Base-by-base conservation (phyloP, 2,113 vertebrate species). In the Alligator sinensis region DNA sequence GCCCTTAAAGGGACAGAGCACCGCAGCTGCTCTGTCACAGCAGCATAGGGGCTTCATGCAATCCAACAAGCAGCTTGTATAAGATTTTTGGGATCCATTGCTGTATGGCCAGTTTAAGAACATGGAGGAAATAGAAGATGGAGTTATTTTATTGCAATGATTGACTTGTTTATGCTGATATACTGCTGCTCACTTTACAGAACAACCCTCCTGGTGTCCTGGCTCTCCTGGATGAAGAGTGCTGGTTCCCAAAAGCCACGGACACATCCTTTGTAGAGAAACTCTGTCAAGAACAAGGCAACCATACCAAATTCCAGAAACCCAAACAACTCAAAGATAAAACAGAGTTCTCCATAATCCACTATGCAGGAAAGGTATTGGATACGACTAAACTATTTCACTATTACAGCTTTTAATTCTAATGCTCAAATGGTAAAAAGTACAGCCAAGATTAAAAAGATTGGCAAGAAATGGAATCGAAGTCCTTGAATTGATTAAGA, bases 221-320 rank as follows among this genome's bases (percentile, higher is more conserved):
- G 90, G 99, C 99, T 86, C 97, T 99, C 95, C 97, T 99, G 97
- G 99, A 99, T 72, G 99, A 99, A 95, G 99, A 99, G 92, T 99
- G 99, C 94, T 99, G 99, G 99, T 99, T 99, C 96, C 99, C 99
- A 72, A 99, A 99, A 95, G 99, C 99, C 88, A 99, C 99, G 0
- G 99, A 99, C 93, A 99, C 98, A 16, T 99, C 99, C 28, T 99
- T 99, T 19, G 98, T 99, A 81, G 99, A 99, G 96, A 99, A 99
- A 93, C 97, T 99, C 14, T 97, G 98, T 5, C 94, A 98, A 57
- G 99, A 99, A 94, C 99, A 99, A 96, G 98, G 98, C 79, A 99
- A 97, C 57, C 99, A 99, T 95, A 79, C 98, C 96, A 99, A 99
- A 97, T 99, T 99, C 94, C 98, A 99, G 96, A 99, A 99, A 95